Conservation (phyloP, 2,797 vertebrate genomes). For the Sebastes paucispinis region DNA sequence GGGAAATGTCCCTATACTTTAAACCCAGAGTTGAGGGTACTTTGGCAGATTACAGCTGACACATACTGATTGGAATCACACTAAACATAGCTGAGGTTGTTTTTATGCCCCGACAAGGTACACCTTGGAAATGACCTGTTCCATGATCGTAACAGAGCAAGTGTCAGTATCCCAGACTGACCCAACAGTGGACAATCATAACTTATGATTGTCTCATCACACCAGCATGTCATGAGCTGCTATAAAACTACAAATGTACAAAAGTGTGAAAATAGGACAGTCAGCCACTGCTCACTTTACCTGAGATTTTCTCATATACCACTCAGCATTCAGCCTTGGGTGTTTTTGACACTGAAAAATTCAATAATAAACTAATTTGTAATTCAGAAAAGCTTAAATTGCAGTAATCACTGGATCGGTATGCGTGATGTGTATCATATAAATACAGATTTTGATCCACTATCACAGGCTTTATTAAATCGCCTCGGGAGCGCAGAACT, state of each 20-base stretch:
- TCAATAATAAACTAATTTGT: constrained; percentile 6
- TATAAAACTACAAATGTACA: not conserved
- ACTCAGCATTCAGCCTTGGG: not conserved
- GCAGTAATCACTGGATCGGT: not conserved
- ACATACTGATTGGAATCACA: not conserved
- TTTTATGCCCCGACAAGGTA: not conserved
- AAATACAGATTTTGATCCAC: constrained; percentile 4
- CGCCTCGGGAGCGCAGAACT: constrained; percentile 25
- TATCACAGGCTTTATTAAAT: constrained; percentile 20
- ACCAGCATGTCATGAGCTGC: not conserved
- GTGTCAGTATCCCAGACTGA: not conserved
- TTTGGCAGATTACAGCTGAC: not conserved
- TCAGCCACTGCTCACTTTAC: not conserved
- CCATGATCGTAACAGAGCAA: not conserved
- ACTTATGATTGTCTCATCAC: not conserved
- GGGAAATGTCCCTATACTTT: not conserved
- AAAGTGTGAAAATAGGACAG: not conserved
- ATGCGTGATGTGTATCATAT: not conserved
- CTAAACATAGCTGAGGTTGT: not conserved
- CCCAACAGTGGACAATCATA: not conserved
- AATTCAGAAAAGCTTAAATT: constrained; percentile 11
- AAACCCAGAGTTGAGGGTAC: not conserved
- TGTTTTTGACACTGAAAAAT: constrained; percentile 2
- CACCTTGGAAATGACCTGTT: not conserved
- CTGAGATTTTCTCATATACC: not conserved